Conservation (phyloP, 2,113 vertebrate species). For the Syrmaticus mikado region DNA sequence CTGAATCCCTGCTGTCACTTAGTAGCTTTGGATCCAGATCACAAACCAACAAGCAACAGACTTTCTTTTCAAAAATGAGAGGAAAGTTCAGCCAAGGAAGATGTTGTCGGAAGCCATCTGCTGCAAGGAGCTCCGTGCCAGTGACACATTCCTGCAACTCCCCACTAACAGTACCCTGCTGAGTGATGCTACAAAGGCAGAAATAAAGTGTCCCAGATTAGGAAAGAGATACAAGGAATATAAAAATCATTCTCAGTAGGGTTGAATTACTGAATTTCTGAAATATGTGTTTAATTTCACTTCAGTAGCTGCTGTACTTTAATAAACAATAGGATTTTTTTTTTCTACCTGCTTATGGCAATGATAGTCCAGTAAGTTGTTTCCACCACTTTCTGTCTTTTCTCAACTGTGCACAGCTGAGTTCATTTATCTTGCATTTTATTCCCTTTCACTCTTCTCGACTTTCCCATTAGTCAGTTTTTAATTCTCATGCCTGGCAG, state of each 20-base stretch:
- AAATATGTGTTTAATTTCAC: not conserved
- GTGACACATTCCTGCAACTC: slow-evolving; percentile 23
- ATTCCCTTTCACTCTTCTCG: not conserved
- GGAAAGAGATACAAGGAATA: not conserved
- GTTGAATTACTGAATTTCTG: slow-evolving; percentile 7
- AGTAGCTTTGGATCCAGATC: slow-evolving; percentile 39
- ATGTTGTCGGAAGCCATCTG: slow-evolving; percentile 46
- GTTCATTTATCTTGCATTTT: not conserved
- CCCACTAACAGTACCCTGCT: not conserved
- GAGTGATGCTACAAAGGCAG: not conserved
- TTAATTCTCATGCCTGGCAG: not conserved
- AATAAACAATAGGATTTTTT: not conserved
- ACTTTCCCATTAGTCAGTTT: not conserved
- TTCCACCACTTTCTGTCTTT: not conserved
- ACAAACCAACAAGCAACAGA: slow-evolving; percentile 43
- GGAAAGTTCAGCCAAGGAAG: slow-evolving; percentile 38
- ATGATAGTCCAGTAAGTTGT: not conserved
- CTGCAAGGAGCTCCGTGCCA: not conserved
- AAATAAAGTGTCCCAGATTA: slow-evolving; percentile 22
- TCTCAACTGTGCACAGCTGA: not conserved
- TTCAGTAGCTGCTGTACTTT: not conserved
- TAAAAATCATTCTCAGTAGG: slow-evolving; percentile 1
- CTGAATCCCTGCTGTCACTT: slow-evolving; percentile 46
- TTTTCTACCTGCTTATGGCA: slow-evolving; percentile 18
- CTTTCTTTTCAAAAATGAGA: slow-evolving; percentile 25